These are phyloP conservation scores for Isurus oxyrinchus DNA, from an alignment of 2,113 vertebrate species.

Conservation along the genomic window DNA sequence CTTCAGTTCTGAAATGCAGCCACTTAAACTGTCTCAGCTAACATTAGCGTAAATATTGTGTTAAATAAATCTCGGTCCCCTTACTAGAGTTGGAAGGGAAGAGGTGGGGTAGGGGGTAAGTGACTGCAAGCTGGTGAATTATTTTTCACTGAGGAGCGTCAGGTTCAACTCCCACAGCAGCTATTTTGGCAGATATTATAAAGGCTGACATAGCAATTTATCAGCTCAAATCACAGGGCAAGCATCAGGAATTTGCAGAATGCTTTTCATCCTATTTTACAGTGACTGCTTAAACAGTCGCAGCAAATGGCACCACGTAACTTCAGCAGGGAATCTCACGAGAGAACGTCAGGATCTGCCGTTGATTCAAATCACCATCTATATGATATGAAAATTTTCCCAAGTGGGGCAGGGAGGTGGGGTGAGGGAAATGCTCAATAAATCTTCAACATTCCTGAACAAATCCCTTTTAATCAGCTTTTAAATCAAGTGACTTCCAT, in stretches of 20 bases:
- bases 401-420: neutral
- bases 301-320: slow-evolving; percentile 9
- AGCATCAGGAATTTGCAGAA: slow-evolving; percentile 11
- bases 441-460: neutral
- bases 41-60: slow-evolving; percentile 48
- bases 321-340: slow-evolving; percentile 28
- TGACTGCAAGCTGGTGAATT: neutral
- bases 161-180: neutral
- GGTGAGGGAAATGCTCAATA: neutral
- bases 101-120: neutral
- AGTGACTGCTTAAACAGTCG: too few species aligned
- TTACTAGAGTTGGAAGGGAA: slow-evolving; percentile 37
- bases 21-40: slow-evolving; percentile 46
- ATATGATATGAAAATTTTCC: neutral
- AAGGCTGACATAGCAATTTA: neutral
- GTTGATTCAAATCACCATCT: neutral
- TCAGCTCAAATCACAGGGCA: neutral
- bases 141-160: neutral
- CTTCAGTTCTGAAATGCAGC: slow-evolving; percentile 42
- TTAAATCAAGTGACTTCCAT: neutral
- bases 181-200: neutral
- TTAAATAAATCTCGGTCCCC: slow-evolving; percentile 39
- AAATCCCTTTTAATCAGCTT: slow-evolving; percentile 2
- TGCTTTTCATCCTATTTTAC: neutral
- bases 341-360: neutral